These are phyloP conservation scores for Hystrix brachyura DNA, from an alignment of 2,113 vertebrate species.

Conservation along the genomic window DNA sequence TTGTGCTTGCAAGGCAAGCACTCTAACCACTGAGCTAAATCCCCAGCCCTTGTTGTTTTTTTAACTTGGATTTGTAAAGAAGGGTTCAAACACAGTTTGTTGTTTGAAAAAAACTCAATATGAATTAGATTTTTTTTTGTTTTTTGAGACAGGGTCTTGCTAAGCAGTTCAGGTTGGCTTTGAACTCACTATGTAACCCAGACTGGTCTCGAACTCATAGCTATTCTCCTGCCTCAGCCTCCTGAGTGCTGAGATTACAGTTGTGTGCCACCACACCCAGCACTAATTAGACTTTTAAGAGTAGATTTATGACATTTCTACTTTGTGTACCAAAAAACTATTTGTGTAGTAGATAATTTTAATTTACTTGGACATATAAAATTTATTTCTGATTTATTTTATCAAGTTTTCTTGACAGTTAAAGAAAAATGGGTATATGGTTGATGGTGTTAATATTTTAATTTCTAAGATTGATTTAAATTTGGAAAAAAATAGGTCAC, in stretches of 20 bases:
- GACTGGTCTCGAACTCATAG: too few relatives aligned
- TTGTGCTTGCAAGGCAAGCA: too few relatives aligned
- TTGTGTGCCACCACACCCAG: too few relatives aligned
- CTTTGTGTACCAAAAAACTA: not conserved
- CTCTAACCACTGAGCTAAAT: too few relatives aligned
- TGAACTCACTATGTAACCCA: too few relatives aligned
- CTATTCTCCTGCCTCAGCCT: too few relatives aligned
- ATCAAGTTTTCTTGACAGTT: slow-evolving; percentile 5
- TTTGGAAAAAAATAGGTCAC: not conserved
- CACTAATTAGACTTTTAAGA: slow-evolving; percentile 15
- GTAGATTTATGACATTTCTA: not conserved
- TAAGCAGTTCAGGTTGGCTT: too few relatives aligned
- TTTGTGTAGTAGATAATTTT: not conserved
- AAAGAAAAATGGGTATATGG: not conserved
- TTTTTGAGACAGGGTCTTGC: too few relatives aligned
- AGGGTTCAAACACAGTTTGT: not conserved
- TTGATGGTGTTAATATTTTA: not conserved
- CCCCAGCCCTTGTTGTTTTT: not conserved
- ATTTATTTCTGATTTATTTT: slow-evolving; percentile 33
- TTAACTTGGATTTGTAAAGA: slow-evolving; percentile 26
- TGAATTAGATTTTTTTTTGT: not conserved
- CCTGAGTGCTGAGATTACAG: too few relatives aligned
- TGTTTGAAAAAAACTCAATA: slow-evolving; percentile 1
- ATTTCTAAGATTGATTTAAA: slow-evolving; percentile 40
- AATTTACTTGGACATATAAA: slow-evolving; percentile 32